These are phyloP conservation scores for Neomicropteryx cornuta DNA, from an alignment of 1,140 invertebrate species.

Conservation along the genomic window DNA sequence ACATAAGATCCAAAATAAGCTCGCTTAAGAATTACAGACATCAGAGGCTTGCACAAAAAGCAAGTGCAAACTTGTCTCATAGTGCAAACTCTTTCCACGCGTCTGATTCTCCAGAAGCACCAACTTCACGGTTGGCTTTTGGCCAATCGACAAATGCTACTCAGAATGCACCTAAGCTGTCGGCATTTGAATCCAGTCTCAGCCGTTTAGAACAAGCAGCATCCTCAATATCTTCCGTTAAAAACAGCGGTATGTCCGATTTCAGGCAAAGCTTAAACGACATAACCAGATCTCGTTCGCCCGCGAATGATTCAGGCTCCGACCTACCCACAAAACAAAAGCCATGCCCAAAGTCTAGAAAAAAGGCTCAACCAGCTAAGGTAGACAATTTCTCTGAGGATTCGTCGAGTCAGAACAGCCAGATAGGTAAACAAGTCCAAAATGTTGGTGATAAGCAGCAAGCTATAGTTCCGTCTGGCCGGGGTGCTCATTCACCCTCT, in stretches of 20 bases:
- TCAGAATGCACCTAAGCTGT: conserved; percentile 13
- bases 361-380: no score
- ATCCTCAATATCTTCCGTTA: conserved; percentile 15
- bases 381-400: no score
- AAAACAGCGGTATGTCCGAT: conserved; percentile 32
- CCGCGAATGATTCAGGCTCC: conserved; percentile 17
- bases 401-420: no score
- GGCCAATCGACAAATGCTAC: not conserved
- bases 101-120: conserved; percentile 11
- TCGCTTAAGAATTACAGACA: conserved; percentile 39
- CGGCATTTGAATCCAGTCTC: conserved; percentile 29
- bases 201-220: conserved; percentile 34
- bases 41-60: conserved; percentile 20
- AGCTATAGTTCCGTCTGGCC: not conserved
- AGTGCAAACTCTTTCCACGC: conserved; percentile 9
- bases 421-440: no score
- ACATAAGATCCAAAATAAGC: conserved; percentile 21
- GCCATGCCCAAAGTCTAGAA: conserved; percentile 24
- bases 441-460: no score
- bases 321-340: conserved; percentile 18
- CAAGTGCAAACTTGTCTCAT: conserved; percentile 7
- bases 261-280: conserved; percentile 36
- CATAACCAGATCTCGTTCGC: conserved; percentile 36
- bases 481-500: no score
- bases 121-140: conserved; percentile 8